These are phyloP conservation scores for Acestrorhynchus altus DNA, from an alignment of 2,797 vertebrate genomes.

Conservation along the genomic window DNA sequence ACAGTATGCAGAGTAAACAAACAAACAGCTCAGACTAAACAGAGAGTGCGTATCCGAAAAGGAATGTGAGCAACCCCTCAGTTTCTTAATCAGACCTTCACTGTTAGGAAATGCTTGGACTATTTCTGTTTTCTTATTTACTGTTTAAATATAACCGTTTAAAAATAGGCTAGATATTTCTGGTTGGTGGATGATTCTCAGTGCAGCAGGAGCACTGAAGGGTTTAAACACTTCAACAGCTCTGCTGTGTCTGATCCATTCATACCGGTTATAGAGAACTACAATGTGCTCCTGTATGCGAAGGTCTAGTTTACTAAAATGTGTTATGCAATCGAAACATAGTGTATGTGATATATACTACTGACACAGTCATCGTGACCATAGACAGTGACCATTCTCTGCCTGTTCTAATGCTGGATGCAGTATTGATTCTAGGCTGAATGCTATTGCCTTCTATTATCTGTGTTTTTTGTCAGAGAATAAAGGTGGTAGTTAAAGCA, in stretches of 20 bases:
- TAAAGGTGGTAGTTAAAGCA: constrained; percentile 20
- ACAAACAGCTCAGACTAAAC: background rate
- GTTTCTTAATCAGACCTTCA: background rate
- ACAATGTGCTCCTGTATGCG: too few species aligned
- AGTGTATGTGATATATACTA: too few species aligned
- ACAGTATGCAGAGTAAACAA: background rate
- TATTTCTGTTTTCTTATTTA: background rate
- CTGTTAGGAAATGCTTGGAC: background rate
- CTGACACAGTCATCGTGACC: too few species aligned
- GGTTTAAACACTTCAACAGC: too few species aligned
- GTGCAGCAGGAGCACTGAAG: too few species aligned
- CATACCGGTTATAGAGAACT: too few species aligned
- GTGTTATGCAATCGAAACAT: too few species aligned
- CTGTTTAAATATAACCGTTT: background rate
- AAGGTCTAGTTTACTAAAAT: too few species aligned
- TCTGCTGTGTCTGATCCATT: too few species aligned
- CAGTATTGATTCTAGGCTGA: constrained; percentile 22
- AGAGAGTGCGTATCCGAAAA: background rate
- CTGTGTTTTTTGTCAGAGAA: background rate
- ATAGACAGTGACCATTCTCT: too few species aligned
- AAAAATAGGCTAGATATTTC: too few species aligned
- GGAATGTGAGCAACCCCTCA: background rate
- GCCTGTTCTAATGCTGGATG: background rate
- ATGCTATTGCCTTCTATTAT: background rate
- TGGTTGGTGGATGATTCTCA: too few species aligned